phyloP scores from a whole-genome alignment of 2,888 invertebrate species.

The Cantharis rufa region DNA sequence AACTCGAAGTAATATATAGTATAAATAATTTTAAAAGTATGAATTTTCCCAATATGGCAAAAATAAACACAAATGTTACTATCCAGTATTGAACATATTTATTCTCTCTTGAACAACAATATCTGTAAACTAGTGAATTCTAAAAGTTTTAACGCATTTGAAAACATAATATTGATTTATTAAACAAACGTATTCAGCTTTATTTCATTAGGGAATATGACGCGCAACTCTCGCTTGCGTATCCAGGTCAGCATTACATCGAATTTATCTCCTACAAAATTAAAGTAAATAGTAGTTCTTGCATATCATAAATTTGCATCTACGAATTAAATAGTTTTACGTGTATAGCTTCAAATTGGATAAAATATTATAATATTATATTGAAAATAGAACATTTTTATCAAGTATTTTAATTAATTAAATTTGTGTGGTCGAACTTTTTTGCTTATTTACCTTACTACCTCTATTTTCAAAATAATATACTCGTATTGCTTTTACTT shows the following conservation, averaged over 20 bases:
- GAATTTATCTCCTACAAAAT: conserved; percentile 4
- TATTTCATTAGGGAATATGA: conserved; percentile 12
- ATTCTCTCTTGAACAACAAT: not conserved
- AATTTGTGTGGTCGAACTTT: no score
- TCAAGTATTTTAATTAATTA: no score
- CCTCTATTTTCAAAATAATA: no score
- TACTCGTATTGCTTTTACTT: no score
- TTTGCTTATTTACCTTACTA: no score
- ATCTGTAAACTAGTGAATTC: not conserved
- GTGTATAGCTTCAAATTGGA: no score
- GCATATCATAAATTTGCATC: not conserved
- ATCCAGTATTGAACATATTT: not conserved
- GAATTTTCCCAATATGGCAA: not conserved
- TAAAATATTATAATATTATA: no score
- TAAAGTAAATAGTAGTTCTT: not conserved
- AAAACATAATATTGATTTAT: conserved; percentile 17
- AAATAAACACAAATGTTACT: not conserved
- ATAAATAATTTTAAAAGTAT: no score
- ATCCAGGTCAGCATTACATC: conserved; percentile 27
- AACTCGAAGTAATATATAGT: no score
- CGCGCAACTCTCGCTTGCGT: conserved; percentile 24
- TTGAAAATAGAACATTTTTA: no score
- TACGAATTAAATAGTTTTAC: not conserved
- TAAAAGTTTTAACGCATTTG: not conserved
- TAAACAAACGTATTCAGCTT: conserved; percentile 27